Evolutionary conservation across 2,888 invertebrate species (phyloP).

Genomic region (Acleris sparsana): DNA sequence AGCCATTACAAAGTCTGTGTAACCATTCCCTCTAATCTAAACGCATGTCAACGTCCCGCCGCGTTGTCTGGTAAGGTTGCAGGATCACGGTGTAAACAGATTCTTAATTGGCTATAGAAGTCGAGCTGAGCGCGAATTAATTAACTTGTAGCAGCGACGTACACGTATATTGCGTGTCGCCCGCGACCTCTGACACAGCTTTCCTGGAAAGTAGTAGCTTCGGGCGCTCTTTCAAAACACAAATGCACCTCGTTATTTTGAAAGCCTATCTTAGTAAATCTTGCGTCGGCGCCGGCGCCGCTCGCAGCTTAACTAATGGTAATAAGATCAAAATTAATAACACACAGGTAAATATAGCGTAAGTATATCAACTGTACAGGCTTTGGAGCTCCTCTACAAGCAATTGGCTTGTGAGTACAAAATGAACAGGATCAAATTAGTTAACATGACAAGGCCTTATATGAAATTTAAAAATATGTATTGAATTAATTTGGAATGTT

Average conservation of each 20-base stretch:
- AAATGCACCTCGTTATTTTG: slow-evolving; percentile 68
- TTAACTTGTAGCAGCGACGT: slow-evolving; percentile 61
- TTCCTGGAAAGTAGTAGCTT: slow-evolving; percentile 66
- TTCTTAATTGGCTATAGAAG: slow-evolving; percentile 58
- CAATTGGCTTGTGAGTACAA: not conserved
- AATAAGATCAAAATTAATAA: slow-evolving; percentile 29
- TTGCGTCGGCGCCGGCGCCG: slow-evolving; percentile 33
- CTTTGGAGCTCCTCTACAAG: not conserved
- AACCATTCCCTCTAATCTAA: too few species aligned
- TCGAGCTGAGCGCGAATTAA: slow-evolving; percentile 64
- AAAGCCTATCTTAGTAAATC: slow-evolving; percentile 61
- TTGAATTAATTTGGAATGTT: slow-evolving; percentile 13
- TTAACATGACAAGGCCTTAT: slow-evolving; percentile 10
- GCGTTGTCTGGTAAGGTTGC: too few species aligned
- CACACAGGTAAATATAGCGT: not conserved
- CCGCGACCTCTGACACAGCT: slow-evolving; percentile 66
- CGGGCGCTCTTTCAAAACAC: slow-evolving; percentile 55
- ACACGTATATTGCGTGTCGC: slow-evolving; percentile 62
- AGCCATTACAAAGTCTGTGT: too few species aligned
- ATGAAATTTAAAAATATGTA: slow-evolving; percentile 1
- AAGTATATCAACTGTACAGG: too few species aligned
- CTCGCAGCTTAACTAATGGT: slow-evolving; percentile 25
- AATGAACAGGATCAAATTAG: slow-evolving; percentile 14
- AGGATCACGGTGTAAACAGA: slow-evolving; percentile 45
- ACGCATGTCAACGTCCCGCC: too few species aligned